Base-by-base conservation (phyloP, 2,797 vertebrate species). In the Cyprinodon diabolis region DNA sequence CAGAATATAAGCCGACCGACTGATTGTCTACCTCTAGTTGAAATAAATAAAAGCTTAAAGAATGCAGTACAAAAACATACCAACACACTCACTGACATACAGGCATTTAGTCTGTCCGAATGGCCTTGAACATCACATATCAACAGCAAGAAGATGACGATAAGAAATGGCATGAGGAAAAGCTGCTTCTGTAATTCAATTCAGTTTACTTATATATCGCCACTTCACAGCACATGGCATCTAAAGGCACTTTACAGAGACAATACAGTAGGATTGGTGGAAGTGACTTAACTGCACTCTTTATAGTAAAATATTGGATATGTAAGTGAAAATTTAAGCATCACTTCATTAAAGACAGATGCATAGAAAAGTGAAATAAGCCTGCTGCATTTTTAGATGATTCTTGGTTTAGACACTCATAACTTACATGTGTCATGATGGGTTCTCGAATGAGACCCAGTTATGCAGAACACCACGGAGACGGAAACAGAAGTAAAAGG, bases 71-170 rank as follows among this genome's bases (percentile, higher is more conserved):
- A 55, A 86, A 82, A 83, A 80, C 40, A 74, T 72, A 62, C 68
- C 60, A 45, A 63, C 66, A 69, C 71, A 80, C 45, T 40, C 78
- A 66, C 47, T 21, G 58, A 66, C 62, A 66, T 51, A 68, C 14
- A 56, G 14, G 56, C 71, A 80, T 60, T 63, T 4, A 47, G 23
- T 4, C 51, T 8, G 51, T 51, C 4, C 55, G 71, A 62, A 72
- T 21, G 82, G 70, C 83, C 86, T 85, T 90, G 84, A 82, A 77
- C 17, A 19, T 85, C 69, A 58, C 73, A 81, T 68, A 75, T 84
- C 74, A 74, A 68, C 62, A 25, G 2, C 48, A 79, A 75, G 49
- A 74, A 68, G 66, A 48, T 9, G 37, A 80, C 54, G 71, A 72
- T 47, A 56, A 78, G 68, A 58, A 77, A 90, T 81, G 56, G 77